These are phyloP conservation scores for Drosophila ambigua DNA, from an alignment of 1,140 invertebrate genomes.

Conservation along the genomic window DNA sequence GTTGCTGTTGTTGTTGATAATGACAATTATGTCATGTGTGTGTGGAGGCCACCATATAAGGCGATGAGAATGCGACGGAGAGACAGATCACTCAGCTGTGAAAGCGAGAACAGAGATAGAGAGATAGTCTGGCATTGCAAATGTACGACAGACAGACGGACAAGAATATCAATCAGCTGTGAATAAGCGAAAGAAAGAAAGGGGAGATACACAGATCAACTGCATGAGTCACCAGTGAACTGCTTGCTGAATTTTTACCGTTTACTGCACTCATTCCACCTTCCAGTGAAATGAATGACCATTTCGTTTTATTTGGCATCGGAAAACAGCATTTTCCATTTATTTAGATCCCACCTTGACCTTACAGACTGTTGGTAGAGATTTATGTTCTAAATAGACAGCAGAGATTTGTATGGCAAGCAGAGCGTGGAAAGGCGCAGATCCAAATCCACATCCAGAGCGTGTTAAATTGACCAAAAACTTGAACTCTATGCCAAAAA, in stretches of 20 bases:
- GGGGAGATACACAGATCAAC: slow-evolving; percentile 6
- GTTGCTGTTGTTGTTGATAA: slow-evolving; percentile 42
- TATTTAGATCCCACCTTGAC: slow-evolving; percentile 40
- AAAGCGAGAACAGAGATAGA: slow-evolving; percentile 4
- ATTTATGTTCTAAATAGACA: slow-evolving; percentile 6
- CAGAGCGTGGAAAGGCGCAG: slow-evolving; percentile 39
- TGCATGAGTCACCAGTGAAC: slow-evolving; percentile 22
- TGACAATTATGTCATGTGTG: slow-evolving; percentile 56
- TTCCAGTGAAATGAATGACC: slow-evolving; percentile 22
- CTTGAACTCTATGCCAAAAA: slow-evolving; percentile 42
- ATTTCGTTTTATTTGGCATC: slow-evolving; percentile 22
- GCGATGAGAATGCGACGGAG: background rate
- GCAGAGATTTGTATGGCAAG: slow-evolving; percentile 26
- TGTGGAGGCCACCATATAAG: slow-evolving; percentile 31
- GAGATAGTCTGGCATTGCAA: slow-evolving; percentile 8
- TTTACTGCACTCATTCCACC: slow-evolving; percentile 3
- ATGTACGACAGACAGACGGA: slow-evolving; percentile 16
- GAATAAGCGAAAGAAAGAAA: background rate
- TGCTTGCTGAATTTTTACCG: background rate
- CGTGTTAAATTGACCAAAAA: slow-evolving; percentile 60
- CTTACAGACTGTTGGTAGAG: slow-evolving; percentile 17
- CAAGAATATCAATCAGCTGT: slow-evolving; percentile 29
- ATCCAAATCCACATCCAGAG: background rate
- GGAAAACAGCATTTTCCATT: slow-evolving; percentile 22
- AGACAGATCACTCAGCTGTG: slow-evolving; percentile 11